A percentile compares a stretch with the other conserved stretches of the same genome.
Conservation (phyloP, 1,140 invertebrate species). For the Lucilia sericata region DNA sequence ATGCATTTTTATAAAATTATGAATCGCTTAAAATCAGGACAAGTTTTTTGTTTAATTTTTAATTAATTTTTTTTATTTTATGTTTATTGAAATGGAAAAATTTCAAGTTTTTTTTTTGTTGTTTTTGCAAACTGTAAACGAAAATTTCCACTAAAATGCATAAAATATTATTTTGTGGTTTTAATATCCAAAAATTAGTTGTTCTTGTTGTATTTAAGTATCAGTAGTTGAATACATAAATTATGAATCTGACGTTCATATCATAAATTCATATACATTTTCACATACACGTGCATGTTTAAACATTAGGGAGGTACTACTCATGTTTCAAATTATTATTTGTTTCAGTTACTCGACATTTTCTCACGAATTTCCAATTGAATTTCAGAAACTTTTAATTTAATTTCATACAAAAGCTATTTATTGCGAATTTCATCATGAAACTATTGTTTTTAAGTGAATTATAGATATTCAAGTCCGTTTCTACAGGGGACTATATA, state of each 20-base stretch:
- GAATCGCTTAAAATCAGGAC: background rate
- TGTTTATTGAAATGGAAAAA: constrained; percentile 8
- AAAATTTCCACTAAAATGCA: constrained; percentile 32
- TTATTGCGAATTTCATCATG: too few relatives aligned
- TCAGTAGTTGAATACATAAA: background rate
- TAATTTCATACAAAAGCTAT: too few relatives aligned
- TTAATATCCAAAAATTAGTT: background rate
- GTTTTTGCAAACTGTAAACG: constrained; percentile 16
- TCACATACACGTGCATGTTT: too few relatives aligned
- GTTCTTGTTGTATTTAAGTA: background rate
- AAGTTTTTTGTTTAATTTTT: background rate
- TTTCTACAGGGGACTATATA: too few relatives aligned
- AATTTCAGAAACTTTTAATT: too few relatives aligned
- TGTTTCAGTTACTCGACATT: too few relatives aligned
- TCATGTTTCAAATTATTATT: too few relatives aligned
- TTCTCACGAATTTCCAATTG: too few relatives aligned
- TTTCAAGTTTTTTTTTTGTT: background rate
- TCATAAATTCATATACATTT: background rate
- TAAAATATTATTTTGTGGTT: background rate
- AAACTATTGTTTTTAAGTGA: too few relatives aligned
- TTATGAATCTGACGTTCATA: background rate
- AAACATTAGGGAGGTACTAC: too few relatives aligned
- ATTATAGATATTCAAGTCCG: too few relatives aligned
- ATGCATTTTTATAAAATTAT: too few relatives aligned
- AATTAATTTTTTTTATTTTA: background rate